A percentile compares a stretch with the other conserved stretches of the same genome.
phyloP scores from a whole-genome alignment of 2,797 vertebrate species.

The Melanotaenia trifasciata region DNA sequence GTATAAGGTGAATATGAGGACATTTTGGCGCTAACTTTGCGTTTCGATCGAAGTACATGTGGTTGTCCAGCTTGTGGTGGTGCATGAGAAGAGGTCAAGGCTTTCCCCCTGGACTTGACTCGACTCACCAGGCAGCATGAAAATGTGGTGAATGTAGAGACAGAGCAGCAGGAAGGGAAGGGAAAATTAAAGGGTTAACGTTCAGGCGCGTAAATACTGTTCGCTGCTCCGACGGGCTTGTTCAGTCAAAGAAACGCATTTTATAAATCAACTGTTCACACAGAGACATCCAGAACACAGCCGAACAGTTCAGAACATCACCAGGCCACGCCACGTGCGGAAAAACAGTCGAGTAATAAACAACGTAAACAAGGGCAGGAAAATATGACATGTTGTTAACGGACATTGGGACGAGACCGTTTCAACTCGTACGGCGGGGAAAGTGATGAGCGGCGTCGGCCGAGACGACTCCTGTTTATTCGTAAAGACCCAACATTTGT shows the following conservation, averaged over 20 bases:
- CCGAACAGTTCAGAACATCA: constrained; percentile 22
- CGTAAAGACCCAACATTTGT: neutral
- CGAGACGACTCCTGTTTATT: neutral
- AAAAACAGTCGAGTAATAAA: neutral
- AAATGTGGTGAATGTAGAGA: neutral
- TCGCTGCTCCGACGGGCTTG: constrained; percentile 63
- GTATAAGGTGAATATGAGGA: too few relatives aligned
- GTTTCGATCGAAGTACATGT: neutral
- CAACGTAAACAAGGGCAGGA: neutral
- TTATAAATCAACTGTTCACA: constrained; percentile 19
- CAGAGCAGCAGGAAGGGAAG: constrained; percentile 8
- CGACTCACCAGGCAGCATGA: neutral
- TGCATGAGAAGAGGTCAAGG: neutral
- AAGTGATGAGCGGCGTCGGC: constrained; percentile 51
- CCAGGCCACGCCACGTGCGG: constrained; percentile 6
- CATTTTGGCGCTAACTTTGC: too few relatives aligned
- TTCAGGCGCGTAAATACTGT: constrained; percentile 84
- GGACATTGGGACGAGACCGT: constrained; percentile 23
- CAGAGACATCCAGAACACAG: constrained; percentile 17
- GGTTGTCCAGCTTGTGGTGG: neutral
- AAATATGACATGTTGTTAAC: constrained; percentile 5
- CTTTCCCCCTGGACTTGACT: neutral
- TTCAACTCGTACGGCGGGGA: constrained; percentile 32
- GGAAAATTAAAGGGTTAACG: constrained; percentile 80
- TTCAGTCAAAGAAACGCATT: constrained; percentile 51